A percentile compares a stretch with the other conserved stretches of the same genome.
phyloP scores from a whole-genome alignment of 2,797 vertebrate species.

The Sebastes taczanowskii region DNA sequence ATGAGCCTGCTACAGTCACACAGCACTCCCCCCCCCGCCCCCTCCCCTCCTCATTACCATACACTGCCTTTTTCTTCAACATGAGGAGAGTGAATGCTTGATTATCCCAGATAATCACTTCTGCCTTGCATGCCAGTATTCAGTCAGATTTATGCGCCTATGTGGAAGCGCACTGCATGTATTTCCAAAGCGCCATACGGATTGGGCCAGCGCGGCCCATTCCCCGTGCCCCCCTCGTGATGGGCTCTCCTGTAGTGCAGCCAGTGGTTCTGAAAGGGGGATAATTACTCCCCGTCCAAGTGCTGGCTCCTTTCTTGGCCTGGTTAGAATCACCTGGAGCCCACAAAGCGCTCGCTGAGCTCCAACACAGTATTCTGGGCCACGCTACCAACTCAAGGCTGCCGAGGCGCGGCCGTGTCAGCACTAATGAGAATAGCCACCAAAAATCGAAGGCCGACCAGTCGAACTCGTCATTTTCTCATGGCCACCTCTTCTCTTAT shows the following conservation, averaged over 20 bases:
- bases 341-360: constrained; percentile 7
- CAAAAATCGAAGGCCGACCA: constrained; percentile 63
- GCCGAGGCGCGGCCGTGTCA: constrained; percentile 41
- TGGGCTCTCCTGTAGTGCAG: constrained; percentile 60
- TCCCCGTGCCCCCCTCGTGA: constrained; percentile 36
- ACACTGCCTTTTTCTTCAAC: constrained; percentile 65
- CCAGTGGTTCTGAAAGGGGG: constrained; percentile 71
- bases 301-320: constrained; percentile 50
- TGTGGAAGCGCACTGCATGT: constrained; percentile 52
- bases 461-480: constrained; percentile 55
- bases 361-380: constrained; percentile 36
- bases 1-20: constrained; percentile 52
- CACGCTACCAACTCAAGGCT: constrained; percentile 33
- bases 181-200: constrained; percentile 36
- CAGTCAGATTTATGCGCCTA: constrained; percentile 67
- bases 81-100: constrained; percentile 77
- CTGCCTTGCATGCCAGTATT: constrained; percentile 69
- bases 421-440: constrained; percentile 74
- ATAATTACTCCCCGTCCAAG: constrained; percentile 71
- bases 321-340: constrained; percentile 70
- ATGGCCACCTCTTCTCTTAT: constrained; percentile 41
- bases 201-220: constrained; percentile 30
- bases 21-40: background rate
- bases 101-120: constrained; percentile 80
- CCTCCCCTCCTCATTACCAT: constrained; percentile 60